These are phyloP conservation scores for Panthera uncia DNA, from an alignment of 2,113 vertebrate genomes.

Conservation along the genomic window DNA sequence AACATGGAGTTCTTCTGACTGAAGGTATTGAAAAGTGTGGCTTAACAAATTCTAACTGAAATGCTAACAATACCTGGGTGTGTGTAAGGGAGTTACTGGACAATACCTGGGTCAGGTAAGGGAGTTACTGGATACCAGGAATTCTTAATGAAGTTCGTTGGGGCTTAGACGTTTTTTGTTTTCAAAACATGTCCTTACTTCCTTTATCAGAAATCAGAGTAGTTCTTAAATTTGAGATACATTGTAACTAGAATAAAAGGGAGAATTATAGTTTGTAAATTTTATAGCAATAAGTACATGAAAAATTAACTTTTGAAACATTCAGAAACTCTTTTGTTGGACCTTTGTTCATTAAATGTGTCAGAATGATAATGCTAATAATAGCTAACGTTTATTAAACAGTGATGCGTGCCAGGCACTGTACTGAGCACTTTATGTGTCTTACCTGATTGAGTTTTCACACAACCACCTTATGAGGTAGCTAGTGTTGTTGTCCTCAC, in stretches of 20 bases:
- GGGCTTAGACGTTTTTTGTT: background rate
- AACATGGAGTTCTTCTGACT: constrained; percentile 92
- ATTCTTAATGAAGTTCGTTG: background rate
- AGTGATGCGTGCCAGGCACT: background rate
- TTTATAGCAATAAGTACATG: background rate
- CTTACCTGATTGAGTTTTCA: background rate
- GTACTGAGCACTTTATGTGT: background rate
- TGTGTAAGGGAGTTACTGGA: background rate
- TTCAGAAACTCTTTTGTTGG: background rate
- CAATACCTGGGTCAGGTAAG: background rate
- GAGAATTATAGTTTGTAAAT: background rate
- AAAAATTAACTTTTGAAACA: background rate
- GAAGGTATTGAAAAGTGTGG: constrained; percentile 86
- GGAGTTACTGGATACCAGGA: background rate
- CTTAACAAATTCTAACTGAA: background rate
- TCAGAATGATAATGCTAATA: constrained; percentile 13
- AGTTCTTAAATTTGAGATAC: constrained; percentile 36
- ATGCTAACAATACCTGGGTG: background rate
- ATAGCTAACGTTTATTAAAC: background rate
- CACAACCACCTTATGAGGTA: background rate
- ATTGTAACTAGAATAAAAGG: background rate
- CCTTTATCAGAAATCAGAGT: constrained; percentile 15
- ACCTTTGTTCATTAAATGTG: background rate
- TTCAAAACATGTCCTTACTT: constrained; percentile 7
- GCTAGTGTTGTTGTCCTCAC: background rate